Evolutionary conservation across 2,113 vertebrate genomes (phyloP).

Genomic region (Illadopsis cleaveri): DNA sequence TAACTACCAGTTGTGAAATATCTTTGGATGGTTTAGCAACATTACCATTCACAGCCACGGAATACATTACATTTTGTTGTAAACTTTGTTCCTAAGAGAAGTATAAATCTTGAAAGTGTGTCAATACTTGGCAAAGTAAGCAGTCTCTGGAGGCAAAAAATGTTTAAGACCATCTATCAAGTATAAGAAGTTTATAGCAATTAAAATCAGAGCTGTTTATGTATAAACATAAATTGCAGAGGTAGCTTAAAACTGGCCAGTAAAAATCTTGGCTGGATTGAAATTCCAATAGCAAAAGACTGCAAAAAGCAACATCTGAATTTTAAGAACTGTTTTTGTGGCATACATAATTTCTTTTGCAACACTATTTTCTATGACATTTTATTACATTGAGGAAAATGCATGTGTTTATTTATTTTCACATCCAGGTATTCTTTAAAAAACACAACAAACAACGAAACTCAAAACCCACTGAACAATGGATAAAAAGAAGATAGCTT

Average conservation of each 20-base stretch:
- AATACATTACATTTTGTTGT: slow-evolving; percentile 81
- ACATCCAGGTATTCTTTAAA: neutral
- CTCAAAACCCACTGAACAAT: neutral
- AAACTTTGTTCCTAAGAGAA: slow-evolving; percentile 64
- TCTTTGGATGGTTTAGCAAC: slow-evolving; percentile 44
- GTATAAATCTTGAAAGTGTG: slow-evolving; percentile 73
- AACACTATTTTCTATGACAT: slow-evolving; percentile 8
- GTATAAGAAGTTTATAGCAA: slow-evolving; percentile 64
- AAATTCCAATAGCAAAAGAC: slow-evolving; percentile 34
- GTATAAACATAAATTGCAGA: slow-evolving; percentile 59
- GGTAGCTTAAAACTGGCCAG: slow-evolving; percentile 29
- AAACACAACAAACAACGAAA: neutral
- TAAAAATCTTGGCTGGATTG: slow-evolving; percentile 35
- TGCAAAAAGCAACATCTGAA: slow-evolving; percentile 36
- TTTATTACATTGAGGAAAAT: neutral
- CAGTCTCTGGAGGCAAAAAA: slow-evolving; percentile 70
- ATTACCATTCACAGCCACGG: slow-evolving; percentile 79
- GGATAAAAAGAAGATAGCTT: neutral
- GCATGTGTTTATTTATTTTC: neutral
- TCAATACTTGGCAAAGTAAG: slow-evolving; percentile 74
- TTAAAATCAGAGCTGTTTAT: slow-evolving; percentile 68
- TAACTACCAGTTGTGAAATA: slow-evolving; percentile 63
- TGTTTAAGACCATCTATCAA: slow-evolving; percentile 70
- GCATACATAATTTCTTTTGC: neutral
- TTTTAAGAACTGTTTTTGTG: slow-evolving; percentile 34